phyloP scores from a whole-genome alignment of 92 coral and sea anemone species.

The Porites cylindrica region DNA sequence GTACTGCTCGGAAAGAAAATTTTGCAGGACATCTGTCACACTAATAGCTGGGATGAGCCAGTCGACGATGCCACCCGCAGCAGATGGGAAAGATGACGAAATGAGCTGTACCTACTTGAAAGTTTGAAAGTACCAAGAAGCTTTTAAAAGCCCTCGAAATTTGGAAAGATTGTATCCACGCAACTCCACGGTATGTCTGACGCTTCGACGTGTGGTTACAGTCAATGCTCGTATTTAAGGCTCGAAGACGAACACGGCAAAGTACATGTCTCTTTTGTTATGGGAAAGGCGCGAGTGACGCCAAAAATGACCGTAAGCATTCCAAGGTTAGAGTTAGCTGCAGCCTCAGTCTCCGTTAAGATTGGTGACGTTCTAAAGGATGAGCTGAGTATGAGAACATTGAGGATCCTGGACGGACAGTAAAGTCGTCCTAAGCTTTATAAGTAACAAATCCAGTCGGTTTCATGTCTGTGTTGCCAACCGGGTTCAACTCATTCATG shows the following conservation, averaged over 20 bases:
- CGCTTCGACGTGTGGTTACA: conserved; percentile 63
- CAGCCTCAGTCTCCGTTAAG: conserved; percentile 65
- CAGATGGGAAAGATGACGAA: conserved; percentile 63
- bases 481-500: conserved; percentile 57
- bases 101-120: conserved; percentile 58
- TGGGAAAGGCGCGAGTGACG: conserved; percentile 67
- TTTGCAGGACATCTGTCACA: conserved; percentile 61
- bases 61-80: conserved; percentile 45
- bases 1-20: conserved; percentile 62
- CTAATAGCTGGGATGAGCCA: conserved; percentile 56
- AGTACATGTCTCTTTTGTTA: conserved; percentile 56
- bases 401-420: conserved; percentile 67
- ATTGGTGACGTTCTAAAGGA: conserved; percentile 27
- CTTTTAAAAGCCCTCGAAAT: conserved; percentile 68
- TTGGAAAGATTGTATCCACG: conserved; percentile 57
- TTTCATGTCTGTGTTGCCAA: conserved; percentile 67
- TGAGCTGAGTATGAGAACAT: no score
- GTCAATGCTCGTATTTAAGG: conserved; percentile 70
- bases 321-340: conserved; percentile 67
- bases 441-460: conserved; percentile 66
- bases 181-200: conserved; percentile 69
- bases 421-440: no score
- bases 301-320: conserved; percentile 37
- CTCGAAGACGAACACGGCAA: conserved; percentile 63
- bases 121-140: conserved; percentile 60